phyloP scores from a whole-genome alignment of 35 echinoderm and acorn worm genomes.

The Patiria miniata region DNA sequence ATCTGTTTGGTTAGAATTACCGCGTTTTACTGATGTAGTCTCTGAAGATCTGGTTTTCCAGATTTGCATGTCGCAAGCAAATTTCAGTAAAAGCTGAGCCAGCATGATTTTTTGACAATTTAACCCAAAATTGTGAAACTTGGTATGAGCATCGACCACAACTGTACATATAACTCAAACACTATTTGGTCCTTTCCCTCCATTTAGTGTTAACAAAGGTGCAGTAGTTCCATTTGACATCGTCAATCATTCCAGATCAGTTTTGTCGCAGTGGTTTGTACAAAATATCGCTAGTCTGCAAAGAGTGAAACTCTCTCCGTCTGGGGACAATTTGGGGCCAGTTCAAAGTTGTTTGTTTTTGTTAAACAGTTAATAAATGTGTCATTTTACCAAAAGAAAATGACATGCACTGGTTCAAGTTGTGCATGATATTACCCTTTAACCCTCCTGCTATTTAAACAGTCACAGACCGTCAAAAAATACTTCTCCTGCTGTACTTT shows the following conservation, averaged over 20 bases:
- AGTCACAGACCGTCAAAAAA: no score
- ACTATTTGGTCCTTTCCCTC: conserved; percentile 28
- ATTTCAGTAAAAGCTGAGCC: background rate
- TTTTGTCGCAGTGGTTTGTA: background rate
- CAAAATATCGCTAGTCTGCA: background rate
- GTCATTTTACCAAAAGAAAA: background rate
- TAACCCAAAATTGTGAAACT: background rate
- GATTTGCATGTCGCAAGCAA: background rate
- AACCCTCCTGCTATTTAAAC: no score
- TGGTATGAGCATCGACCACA: background rate
- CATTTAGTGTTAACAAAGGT: background rate
- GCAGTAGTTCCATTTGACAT: background rate
- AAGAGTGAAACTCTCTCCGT: background rate
- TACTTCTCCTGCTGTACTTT: no score
- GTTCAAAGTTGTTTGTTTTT: background rate
- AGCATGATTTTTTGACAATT: background rate
- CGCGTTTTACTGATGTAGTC: background rate
- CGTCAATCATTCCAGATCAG: conserved; percentile 16
- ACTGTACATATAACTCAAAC: conserved; percentile 1
- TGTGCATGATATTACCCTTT: background rate
- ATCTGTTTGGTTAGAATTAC: no score
- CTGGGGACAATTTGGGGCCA: background rate
- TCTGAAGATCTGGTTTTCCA: background rate
- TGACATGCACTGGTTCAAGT: background rate
- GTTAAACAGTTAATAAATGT: background rate